Conservation (phyloP, 2,113 vertebrate genomes). For the Sterna hirundo region DNA sequence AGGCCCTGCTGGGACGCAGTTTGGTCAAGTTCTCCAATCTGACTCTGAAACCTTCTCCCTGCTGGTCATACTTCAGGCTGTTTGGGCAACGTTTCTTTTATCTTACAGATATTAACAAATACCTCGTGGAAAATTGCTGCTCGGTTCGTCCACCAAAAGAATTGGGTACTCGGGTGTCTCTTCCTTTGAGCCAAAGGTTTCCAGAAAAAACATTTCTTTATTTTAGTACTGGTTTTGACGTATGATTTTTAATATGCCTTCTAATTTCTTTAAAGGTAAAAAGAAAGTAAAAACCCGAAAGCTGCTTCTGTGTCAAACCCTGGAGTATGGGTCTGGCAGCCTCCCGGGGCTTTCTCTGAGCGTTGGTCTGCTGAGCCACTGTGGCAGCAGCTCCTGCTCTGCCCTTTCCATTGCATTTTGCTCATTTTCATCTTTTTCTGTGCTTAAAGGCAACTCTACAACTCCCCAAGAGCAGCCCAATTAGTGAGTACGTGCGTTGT, state of each 20-base stretch:
- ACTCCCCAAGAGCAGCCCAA: background rate
- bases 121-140: background rate
- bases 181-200: background rate
- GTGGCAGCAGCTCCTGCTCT: background rate
- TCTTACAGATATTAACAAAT: background rate
- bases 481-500: background rate
- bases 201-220: background rate
- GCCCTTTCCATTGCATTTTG: too few species aligned
- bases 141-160: accelerated
- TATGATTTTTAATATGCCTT: background rate
- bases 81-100: too few species aligned
- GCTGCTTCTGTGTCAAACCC: background rate
- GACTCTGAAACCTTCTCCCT: background rate
- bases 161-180: too few species aligned
- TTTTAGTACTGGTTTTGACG: background rate
- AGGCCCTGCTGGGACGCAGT: accelerated
- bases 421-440: background rate
- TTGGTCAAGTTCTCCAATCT: background rate
- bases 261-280: background rate
- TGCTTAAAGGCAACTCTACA: background rate
- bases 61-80: background rate
- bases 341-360: background rate
- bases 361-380: accelerated
- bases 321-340: too few species aligned
- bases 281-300: background rate